These are phyloP conservation scores for Moxostoma hubbsi DNA, from an alignment of 2,797 vertebrate genomes.

Conservation along the genomic window DNA sequence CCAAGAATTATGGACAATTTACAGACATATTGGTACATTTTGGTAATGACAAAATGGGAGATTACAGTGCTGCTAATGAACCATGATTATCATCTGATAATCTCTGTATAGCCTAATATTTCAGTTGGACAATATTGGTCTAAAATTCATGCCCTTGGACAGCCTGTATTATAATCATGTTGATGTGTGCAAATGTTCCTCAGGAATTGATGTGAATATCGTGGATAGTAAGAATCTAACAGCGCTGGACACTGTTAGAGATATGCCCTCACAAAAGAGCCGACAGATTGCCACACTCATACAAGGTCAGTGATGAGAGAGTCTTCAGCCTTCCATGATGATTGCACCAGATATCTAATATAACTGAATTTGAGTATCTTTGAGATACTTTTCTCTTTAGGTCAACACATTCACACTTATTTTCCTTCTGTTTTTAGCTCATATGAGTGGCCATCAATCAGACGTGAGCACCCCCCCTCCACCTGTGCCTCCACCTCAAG, in stretches of 20 bases:
- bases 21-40: too few species aligned
- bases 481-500: constrained; percentile 73
- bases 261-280: constrained; percentile 96
- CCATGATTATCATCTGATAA: too few species aligned
- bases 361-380: background rate
- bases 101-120: too few species aligned
- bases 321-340: background rate
- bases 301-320: constrained; percentile 75
- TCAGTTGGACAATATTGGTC: too few species aligned
- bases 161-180: background rate
- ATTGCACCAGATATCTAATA: background rate
- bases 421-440: constrained; percentile 64
- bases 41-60: too few species aligned
- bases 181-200: background rate
- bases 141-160: background rate
- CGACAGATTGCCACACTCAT: constrained; percentile 90
- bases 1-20: too few species aligned
- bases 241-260: constrained; percentile 91
- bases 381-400: too few species aligned
- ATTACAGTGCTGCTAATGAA: too few species aligned
- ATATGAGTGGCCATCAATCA: constrained; percentile 75
- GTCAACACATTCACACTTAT: background rate
- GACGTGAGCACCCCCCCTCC: constrained; percentile 77
- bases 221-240: constrained; percentile 88
- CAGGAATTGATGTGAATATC: constrained; percentile 93